These are phyloP conservation scores for Lasioglossum figueresi DNA, from an alignment of 2,888 invertebrate genomes.

Conservation along the genomic window DNA sequence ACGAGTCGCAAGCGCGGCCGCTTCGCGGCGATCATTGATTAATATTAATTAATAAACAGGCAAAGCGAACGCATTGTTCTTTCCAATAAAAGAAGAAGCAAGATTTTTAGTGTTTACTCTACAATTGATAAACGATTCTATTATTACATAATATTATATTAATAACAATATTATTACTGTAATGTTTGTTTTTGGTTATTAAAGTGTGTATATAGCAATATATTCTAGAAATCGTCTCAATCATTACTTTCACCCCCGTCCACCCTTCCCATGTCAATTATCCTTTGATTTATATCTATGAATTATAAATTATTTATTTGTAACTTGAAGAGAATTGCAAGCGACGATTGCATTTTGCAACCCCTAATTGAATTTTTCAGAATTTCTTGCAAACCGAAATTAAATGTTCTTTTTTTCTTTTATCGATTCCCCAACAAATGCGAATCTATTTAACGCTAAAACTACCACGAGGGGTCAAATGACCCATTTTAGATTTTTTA, in stretches of 20 bases:
- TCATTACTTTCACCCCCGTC: slow-evolving; percentile 37
- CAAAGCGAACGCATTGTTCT: slow-evolving; percentile 77
- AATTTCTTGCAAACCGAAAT: too few species aligned
- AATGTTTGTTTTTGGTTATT: slow-evolving; percentile 84
- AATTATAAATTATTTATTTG: too few species aligned
- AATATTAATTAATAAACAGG: slow-evolving; percentile 75
- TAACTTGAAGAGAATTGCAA: too few species aligned
- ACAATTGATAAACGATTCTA: slow-evolving; percentile 82
- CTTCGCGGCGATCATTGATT: slow-evolving; percentile 76
- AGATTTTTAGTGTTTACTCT: slow-evolving; percentile 83
- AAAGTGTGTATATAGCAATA: slow-evolving; percentile 84
- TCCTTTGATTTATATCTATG: neutral
- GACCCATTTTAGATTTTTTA: too few species aligned
- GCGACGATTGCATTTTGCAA: too few species aligned
- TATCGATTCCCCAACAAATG: too few species aligned
- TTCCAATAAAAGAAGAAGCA: slow-evolving; percentile 75
- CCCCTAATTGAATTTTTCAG: too few species aligned
- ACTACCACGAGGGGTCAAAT: too few species aligned
- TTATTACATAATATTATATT: slow-evolving; percentile 82
- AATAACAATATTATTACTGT: slow-evolving; percentile 82
- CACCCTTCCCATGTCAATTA: neutral
- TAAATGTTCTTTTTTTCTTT: too few species aligned
- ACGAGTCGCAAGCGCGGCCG: slow-evolving; percentile 59
- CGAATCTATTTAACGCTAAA: too few species aligned
- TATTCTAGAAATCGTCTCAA: slow-evolving; percentile 72